Evolutionary conservation across 2,113 vertebrate genomes (phyloP).

Genomic region (Aptenodytes forsteri): DNA sequence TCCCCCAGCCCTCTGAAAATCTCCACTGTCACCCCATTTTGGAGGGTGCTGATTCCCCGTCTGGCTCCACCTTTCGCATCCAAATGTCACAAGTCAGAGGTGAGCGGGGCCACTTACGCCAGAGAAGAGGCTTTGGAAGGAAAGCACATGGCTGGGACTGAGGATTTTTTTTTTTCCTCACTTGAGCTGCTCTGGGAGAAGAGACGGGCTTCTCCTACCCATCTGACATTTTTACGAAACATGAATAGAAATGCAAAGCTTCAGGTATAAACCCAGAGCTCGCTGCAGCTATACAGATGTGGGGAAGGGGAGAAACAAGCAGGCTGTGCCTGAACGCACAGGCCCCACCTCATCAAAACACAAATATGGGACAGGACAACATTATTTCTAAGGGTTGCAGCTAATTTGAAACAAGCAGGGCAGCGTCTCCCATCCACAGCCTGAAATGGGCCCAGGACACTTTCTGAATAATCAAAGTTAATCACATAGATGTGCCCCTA

Average conservation of each 20-base stretch:
- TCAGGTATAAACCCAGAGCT: neutral
- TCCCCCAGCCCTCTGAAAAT: neutral
- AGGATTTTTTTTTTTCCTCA: neutral
- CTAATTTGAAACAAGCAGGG: neutral
- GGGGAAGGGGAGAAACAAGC: neutral
- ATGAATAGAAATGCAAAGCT: neutral
- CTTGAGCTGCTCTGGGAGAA: neutral
- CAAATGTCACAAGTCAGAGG: neutral
- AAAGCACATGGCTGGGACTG: neutral
- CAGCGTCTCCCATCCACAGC: neutral
- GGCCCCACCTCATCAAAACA: neutral
- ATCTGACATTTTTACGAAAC: neutral
- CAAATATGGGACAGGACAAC: rapidly evolving
- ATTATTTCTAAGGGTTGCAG: neutral
- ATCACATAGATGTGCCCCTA: neutral
- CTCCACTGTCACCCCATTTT: neutral
- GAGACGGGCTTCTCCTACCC: neutral
- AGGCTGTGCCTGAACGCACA: neutral
- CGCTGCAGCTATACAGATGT: rapidly evolving
- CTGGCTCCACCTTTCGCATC: neutral
- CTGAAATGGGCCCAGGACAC: neutral
- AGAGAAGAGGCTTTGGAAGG: neutral
- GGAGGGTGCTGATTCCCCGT: neutral
- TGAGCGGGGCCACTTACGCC: rapidly evolving
- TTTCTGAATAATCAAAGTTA: neutral